Evolutionary conservation across 2,888 invertebrate genomes (phyloP).

Genomic region (Brachynemurus nebulosus): DNA sequence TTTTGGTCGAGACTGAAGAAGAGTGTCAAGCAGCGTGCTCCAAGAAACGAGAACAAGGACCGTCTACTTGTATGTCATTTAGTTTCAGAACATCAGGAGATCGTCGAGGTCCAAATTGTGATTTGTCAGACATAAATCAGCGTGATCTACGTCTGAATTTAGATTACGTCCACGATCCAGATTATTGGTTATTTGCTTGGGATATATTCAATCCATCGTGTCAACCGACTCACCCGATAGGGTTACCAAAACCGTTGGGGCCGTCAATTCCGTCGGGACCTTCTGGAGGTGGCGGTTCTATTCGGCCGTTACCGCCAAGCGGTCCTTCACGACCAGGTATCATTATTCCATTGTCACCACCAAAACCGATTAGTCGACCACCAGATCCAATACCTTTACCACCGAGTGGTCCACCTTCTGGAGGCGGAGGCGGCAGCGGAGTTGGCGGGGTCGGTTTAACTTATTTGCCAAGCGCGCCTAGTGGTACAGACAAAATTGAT

Average conservation of each 20-base stretch:
- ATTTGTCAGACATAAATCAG: constrained; percentile 63
- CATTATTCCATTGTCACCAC: constrained; percentile 7
- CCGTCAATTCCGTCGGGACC: constrained; percentile 3
- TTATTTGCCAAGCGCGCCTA: too few species aligned
- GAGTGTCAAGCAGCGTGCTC: constrained; percentile 60
- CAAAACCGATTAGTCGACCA: constrained; percentile 14
- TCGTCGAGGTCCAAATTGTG: constrained; percentile 44
- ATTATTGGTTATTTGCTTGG: constrained; percentile 64
- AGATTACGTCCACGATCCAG: constrained; percentile 54
- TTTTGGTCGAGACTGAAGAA: constrained; percentile 47
- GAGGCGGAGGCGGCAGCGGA: constrained; percentile 3
- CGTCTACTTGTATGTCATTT: constrained; percentile 61
- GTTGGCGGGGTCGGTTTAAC: too few species aligned
- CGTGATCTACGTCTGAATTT: constrained; percentile 58
- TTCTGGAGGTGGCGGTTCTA: too few species aligned
- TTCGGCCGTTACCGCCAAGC: not conserved
- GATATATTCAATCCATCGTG: constrained; percentile 65
- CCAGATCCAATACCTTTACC: constrained; percentile 18
- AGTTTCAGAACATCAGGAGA: constrained; percentile 43
- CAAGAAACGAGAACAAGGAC: constrained; percentile 34
- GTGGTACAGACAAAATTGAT: constrained; percentile 3
- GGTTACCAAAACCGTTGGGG: not conserved
- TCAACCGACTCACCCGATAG: constrained; percentile 17
- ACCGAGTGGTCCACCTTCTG: constrained; percentile 15
- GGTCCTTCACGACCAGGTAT: not conserved